Conservation (phyloP, 2,888 invertebrate species). For the Thyatira batis region DNA sequence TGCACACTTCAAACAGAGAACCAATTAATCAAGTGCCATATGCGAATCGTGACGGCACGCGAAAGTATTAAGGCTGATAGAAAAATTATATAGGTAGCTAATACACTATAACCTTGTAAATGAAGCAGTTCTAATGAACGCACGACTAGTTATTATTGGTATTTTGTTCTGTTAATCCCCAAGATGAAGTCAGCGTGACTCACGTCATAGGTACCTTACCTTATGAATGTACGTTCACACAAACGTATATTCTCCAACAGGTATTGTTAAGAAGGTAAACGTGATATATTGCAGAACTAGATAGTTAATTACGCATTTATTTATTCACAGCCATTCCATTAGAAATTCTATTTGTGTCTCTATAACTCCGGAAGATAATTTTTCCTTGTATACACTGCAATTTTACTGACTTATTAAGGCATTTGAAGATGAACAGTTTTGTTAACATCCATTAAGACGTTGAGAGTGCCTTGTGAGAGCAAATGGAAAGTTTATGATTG, state of each 20-base stretch:
- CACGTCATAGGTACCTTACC: not conserved
- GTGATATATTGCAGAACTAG: not conserved
- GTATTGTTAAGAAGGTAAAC: not conserved
- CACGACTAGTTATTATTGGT: conserved; percentile 23
- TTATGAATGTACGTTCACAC: too few relatives aligned
- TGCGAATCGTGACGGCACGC: conserved; percentile 1
- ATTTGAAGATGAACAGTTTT: not conserved
- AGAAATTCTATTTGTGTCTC: not conserved
- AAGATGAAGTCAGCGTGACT: not conserved
- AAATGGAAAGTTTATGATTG: conserved; percentile 1
- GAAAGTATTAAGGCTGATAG: not conserved
- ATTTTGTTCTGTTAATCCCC: conserved; percentile 19
- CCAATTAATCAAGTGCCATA: not conserved
- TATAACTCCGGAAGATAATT: not conserved
- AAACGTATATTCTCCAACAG: not conserved
- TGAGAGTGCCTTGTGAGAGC: not conserved
- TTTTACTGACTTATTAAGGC: not conserved
- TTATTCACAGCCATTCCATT: not conserved
- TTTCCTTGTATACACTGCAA: not conserved
- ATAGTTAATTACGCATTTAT: not conserved
- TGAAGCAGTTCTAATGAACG: conserved; percentile 22
- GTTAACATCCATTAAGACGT: not conserved
- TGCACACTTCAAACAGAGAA: not conserved
- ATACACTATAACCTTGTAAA: conserved; percentile 29
- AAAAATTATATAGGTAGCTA: conserved; percentile 19